Conservation (phyloP, 2,888 invertebrate genomes). For the Amblyteles armatorius region DNA sequence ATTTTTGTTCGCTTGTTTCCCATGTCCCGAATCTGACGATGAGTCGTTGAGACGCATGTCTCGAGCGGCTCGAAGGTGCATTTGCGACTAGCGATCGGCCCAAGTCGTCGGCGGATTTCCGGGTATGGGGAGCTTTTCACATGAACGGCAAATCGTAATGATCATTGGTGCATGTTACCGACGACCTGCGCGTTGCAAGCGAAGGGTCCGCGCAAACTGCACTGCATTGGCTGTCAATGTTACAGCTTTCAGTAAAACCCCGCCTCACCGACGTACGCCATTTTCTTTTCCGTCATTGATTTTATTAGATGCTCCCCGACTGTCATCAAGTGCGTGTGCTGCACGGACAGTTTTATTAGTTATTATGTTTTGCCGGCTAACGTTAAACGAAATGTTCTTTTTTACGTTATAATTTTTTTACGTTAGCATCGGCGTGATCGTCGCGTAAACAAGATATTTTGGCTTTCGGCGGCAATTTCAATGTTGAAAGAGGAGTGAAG, state of each 20-base stretch:
- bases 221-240: not conserved
- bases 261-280: not conserved
- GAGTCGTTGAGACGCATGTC: not conserved
- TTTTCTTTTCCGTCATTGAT: not conserved
- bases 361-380: too few species aligned
- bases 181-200: not conserved
- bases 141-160: too few species aligned
- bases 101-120: not conserved
- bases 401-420: too few species aligned
- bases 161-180: not conserved
- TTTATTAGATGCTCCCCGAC: not conserved
- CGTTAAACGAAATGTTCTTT: too few species aligned
- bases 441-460: too few species aligned
- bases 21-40: not conserved
- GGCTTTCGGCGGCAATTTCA: too few species aligned
- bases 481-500: too few species aligned
- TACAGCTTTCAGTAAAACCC: not conserved
- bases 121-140: not conserved
- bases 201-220: not conserved
- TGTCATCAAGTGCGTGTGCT: not conserved
- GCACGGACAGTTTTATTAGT: too few species aligned
- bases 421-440: too few species aligned
- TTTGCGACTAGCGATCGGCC: not conserved
- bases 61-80: too few species aligned
- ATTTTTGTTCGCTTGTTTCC: constrained; percentile 16